phyloP scores from a whole-genome alignment of 2,797 vertebrate genomes.

The Rhinella marina region DNA sequence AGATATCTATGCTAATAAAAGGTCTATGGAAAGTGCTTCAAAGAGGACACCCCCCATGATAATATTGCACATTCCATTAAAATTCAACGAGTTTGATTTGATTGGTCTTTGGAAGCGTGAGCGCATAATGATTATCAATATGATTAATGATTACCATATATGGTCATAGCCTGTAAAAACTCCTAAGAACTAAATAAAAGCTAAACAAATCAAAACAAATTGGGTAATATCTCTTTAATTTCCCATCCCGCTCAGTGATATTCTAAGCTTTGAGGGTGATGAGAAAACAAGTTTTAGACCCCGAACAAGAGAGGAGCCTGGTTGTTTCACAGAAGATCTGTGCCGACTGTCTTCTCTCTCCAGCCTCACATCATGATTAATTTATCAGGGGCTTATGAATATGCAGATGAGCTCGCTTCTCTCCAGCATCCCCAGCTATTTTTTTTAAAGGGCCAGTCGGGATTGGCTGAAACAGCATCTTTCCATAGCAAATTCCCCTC shows the following conservation, averaged over 20 bases:
- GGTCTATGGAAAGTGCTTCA: no score
- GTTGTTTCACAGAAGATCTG: slow-evolving; percentile 35
- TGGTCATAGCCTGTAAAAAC: background rate
- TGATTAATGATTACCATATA: background rate
- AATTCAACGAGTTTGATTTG: background rate
- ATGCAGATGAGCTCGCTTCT: slow-evolving; percentile 69
- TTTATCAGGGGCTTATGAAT: slow-evolving; percentile 76
- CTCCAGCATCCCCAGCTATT: slow-evolving; percentile 42
- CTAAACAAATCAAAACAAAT: background rate
- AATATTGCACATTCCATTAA: no score
- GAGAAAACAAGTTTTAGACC: slow-evolving; percentile 45
- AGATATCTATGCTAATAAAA: no score
- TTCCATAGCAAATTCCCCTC: slow-evolving; percentile 33
- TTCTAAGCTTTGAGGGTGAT: slow-evolving; percentile 8
- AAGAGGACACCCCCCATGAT: no score
- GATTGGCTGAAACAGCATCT: slow-evolving; percentile 55
- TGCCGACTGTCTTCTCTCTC: slow-evolving; percentile 67
- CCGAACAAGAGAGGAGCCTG: slow-evolving; percentile 14
- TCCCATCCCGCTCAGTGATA: background rate
- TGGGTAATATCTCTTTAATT: background rate
- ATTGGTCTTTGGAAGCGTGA: background rate
- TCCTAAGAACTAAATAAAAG: background rate
- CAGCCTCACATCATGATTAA: slow-evolving; percentile 74
- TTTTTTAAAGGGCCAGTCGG: slow-evolving; percentile 53
- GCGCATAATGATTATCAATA: background rate